Conservation (phyloP, 2,113 vertebrate genomes). For the Chelonoidis abingdonii region DNA sequence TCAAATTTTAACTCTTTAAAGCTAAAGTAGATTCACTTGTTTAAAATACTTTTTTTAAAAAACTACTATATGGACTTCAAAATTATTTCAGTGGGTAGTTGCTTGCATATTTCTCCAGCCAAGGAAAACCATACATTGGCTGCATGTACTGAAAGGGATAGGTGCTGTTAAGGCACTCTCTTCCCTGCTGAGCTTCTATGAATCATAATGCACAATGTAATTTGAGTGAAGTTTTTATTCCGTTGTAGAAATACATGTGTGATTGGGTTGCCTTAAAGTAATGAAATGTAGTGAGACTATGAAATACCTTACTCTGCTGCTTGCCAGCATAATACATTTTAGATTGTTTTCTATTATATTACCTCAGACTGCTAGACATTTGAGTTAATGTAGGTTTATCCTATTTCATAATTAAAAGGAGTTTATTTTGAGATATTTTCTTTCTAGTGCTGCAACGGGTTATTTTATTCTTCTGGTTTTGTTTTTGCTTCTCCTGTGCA, state of each 20-base stretch:
- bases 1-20: not conserved
- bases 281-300: conserved; percentile 56
- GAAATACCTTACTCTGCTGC: conserved; percentile 66
- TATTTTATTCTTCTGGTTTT: conserved; percentile 46
- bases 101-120: conserved; percentile 5
- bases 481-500: conserved; percentile 13
- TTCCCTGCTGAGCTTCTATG: conserved; percentile 35
- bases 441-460: conserved; percentile 26
- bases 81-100: not conserved
- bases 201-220: conserved; percentile 40
- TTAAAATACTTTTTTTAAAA: not conserved
- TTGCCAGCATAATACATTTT: conserved; percentile 66
- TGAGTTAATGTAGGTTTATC: conserved; percentile 62
- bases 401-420: conserved; percentile 68
- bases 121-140: conserved; percentile 43
- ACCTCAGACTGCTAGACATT: conserved; percentile 45
- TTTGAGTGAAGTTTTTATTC: not conserved
- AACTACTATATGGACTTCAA: not conserved
- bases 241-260: conserved; percentile 48
- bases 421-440: not conserved
- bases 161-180: conserved; percentile 33
- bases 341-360: conserved; percentile 69
- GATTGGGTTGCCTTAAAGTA: conserved; percentile 54
- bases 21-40: not conserved
- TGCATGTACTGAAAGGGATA: conserved; percentile 48